Evolutionary conservation across 2,888 invertebrate genomes (phyloP).

Genomic region (Zootermopsis nevadensis): DNA sequence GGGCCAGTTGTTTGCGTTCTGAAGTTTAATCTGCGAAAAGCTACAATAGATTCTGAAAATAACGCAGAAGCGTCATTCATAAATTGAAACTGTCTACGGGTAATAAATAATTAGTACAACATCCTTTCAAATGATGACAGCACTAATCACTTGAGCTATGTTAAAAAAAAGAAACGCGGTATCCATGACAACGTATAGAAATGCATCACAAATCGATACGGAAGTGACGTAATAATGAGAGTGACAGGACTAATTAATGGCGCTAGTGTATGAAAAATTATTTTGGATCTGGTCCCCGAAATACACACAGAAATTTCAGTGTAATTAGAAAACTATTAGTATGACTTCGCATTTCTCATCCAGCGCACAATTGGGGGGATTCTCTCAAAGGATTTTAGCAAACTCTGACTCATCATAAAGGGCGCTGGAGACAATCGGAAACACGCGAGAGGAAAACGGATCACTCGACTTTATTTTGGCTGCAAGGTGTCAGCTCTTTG

Average conservation of each 20-base stretch:
- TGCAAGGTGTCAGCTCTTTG: too few species aligned
- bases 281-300: neutral
- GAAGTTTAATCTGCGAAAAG: neutral
- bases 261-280: constrained; percentile 7
- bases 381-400: neutral
- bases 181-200: neutral
- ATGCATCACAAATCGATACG: neutral
- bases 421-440: neutral
- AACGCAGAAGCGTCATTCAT: neutral
- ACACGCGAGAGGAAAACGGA: neutral
- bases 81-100: constrained; percentile 9
- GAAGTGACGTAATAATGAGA: constrained; percentile 20
- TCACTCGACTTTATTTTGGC: too few species aligned
- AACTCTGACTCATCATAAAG: neutral
- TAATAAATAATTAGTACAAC: constrained; percentile 26
- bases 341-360: constrained; percentile 1
- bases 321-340: constrained; percentile 12
- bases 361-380: neutral
- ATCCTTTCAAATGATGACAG: constrained; percentile 9
- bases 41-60: neutral
- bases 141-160: constrained; percentile 16
- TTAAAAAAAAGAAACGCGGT: constrained; percentile 6
- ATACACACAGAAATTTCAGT: neutral
- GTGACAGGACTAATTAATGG: constrained; percentile 22
- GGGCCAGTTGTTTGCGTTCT: neutral